Conservation (phyloP, 1,140 invertebrate genomes). For the Trichoplusia ni region DNA sequence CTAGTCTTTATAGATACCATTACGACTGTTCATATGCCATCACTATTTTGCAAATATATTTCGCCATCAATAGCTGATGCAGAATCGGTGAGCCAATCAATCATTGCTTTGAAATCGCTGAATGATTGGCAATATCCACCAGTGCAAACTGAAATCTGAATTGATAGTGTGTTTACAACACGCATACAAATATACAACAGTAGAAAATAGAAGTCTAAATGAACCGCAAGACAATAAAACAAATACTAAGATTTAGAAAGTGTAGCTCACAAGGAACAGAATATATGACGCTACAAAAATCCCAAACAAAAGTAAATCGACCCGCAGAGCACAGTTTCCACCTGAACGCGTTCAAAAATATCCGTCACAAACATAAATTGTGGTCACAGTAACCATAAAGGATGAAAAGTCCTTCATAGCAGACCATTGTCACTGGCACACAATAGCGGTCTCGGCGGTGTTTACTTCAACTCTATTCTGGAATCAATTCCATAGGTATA, state of each 20-base stretch:
- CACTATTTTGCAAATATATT: too few relatives aligned
- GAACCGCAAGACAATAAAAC: too few relatives aligned
- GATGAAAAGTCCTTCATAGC: slow-evolving; percentile 21
- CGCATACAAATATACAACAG: too few relatives aligned
- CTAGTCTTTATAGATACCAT: too few relatives aligned
- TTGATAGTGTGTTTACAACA: too few relatives aligned
- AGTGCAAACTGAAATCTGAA: slow-evolving; percentile 4
- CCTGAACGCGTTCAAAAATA: slow-evolving; percentile 6
- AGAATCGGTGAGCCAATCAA: neutral
- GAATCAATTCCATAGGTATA: slow-evolving; percentile 38
- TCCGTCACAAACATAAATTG: slow-evolving; percentile 14
- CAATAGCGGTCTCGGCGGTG: slow-evolving; percentile 26
- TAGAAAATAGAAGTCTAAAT: too few relatives aligned
- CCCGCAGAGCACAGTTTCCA: slow-evolving; percentile 6
- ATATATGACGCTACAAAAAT: too few relatives aligned
- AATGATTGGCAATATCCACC: slow-evolving; percentile 9
- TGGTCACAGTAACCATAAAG: slow-evolving; percentile 10
- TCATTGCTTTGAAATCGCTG: slow-evolving; percentile 7
- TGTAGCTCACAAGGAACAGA: too few relatives aligned
- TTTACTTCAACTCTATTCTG: slow-evolving; percentile 38
- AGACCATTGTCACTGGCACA: slow-evolving; percentile 28
- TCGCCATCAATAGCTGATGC: neutral
- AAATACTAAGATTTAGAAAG: too few relatives aligned
- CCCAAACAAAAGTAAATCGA: too few relatives aligned
- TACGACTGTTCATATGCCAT: too few relatives aligned